Evolutionary conservation across 2,888 invertebrate species (phyloP).

Genomic region (Shargacucullia verbasci): DNA sequence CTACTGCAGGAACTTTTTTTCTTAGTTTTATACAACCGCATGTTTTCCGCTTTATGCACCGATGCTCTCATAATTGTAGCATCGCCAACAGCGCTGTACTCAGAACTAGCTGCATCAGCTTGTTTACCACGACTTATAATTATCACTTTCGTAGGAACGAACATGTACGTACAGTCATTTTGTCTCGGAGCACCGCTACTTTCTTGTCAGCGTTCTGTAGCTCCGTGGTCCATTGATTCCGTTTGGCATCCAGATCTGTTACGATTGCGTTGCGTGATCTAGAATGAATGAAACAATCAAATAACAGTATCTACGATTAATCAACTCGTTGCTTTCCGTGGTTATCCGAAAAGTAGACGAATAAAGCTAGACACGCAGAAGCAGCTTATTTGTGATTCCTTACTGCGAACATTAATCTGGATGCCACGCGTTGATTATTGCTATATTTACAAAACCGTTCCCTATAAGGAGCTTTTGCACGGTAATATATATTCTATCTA

Average conservation of each 20-base stretch:
- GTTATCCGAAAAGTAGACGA: too few species aligned
- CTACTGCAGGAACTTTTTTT: too few species aligned
- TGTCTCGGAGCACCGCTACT: conserved; percentile 75
- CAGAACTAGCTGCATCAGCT: conserved; percentile 32
- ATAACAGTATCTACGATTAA: too few species aligned
- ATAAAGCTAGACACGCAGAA: too few species aligned
- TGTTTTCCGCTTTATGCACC: conserved; percentile 21
- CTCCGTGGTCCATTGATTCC: conserved; percentile 63
- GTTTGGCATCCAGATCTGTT: conserved; percentile 64
- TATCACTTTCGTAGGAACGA: conserved; percentile 23
- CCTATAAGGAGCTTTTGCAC: too few species aligned
- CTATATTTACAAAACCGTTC: too few species aligned
- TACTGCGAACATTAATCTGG: too few species aligned
- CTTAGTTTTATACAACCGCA: too few species aligned
- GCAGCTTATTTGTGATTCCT: too few species aligned
- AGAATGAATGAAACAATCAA: neutral
- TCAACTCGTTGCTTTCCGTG: too few species aligned
- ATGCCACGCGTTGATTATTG: too few species aligned
- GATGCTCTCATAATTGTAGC: conserved; percentile 40
- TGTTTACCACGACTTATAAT: conserved; percentile 25
- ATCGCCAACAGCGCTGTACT: conserved; percentile 30
- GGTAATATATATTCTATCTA: too few species aligned
- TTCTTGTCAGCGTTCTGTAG: conserved; percentile 69
- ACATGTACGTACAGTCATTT: conserved; percentile 69
- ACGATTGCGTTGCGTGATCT: conserved; percentile 65